Conservation (phyloP, 2,797 vertebrate genomes). For the Dendrocincla fuliginosa region DNA sequence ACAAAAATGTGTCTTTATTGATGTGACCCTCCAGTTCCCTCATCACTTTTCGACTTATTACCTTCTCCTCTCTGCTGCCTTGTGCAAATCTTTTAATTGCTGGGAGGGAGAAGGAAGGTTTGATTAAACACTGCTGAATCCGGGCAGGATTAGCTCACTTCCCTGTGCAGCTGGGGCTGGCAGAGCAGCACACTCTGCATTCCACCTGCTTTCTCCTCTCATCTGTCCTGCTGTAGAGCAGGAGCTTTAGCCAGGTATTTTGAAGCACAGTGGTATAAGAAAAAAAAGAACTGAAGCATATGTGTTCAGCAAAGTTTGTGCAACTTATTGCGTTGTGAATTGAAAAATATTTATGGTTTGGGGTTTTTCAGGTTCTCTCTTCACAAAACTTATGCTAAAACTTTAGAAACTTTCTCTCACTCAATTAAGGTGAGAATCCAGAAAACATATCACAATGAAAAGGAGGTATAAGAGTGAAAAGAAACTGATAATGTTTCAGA, state of each 20-base stretch:
- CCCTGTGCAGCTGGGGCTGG: neutral
- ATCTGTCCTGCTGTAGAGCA: neutral
- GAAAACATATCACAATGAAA: neutral
- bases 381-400: neutral
- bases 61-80: neutral
- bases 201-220: neutral
- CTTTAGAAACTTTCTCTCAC: neutral
- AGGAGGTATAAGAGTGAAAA: neutral
- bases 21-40: neutral
- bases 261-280: neutral
- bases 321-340: neutral
- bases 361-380: neutral
- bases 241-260: neutral
- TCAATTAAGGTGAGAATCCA: neutral
- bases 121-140: conserved; percentile 17
- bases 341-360: neutral
- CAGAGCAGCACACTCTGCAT: neutral
- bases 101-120: conserved; percentile 1
- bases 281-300: neutral
- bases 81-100: conserved; percentile 53
- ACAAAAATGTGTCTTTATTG: conserved; percentile 62
- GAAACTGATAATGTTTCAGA: neutral
- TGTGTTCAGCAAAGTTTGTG: neutral
- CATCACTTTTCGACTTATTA: neutral
- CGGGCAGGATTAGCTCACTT: neutral